Conservation (phyloP, 2,113 vertebrate genomes). For the Sylvilagus bachmani region DNA sequence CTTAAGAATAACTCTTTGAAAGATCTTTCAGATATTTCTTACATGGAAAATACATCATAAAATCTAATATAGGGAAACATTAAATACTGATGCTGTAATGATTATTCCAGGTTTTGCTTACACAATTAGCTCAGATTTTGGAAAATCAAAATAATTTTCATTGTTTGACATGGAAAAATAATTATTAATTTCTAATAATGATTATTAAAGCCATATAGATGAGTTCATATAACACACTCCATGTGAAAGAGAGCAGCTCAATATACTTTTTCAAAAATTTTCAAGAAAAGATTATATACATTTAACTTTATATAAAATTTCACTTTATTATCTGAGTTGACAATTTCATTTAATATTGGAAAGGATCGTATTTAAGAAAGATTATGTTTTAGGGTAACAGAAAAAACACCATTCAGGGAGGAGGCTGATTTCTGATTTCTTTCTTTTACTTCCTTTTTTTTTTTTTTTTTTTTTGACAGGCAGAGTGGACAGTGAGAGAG, state of each 20-base stretch:
- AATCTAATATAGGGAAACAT: slow-evolving; percentile 33
- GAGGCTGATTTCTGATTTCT: background rate
- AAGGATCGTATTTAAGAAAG: background rate
- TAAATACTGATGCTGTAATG: background rate
- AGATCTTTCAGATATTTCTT: background rate
- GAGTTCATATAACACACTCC: background rate
- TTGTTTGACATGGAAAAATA: slow-evolving; percentile 34
- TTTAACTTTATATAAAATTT: slow-evolving; percentile 34
- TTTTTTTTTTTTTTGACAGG: too few species aligned
- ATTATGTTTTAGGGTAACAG: background rate
- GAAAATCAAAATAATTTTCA: slow-evolving; percentile 49
- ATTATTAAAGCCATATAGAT: background rate
- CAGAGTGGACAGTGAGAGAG: too few species aligned
- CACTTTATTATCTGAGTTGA: background rate
- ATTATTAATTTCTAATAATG: background rate
- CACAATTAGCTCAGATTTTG: background rate
- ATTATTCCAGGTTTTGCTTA: background rate
- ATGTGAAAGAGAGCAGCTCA: background rate
- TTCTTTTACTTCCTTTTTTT: too few species aligned
- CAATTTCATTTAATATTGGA: slow-evolving; percentile 29
- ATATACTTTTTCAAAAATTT: slow-evolving; percentile 28
- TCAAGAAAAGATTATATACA: background rate
- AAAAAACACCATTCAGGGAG: background rate
- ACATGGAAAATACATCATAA: slow-evolving; percentile 29
- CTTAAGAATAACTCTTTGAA: slow-evolving; percentile 41